Conservation (phyloP, 2,888 invertebrate species). For the Oeneis ivallda region DNA sequence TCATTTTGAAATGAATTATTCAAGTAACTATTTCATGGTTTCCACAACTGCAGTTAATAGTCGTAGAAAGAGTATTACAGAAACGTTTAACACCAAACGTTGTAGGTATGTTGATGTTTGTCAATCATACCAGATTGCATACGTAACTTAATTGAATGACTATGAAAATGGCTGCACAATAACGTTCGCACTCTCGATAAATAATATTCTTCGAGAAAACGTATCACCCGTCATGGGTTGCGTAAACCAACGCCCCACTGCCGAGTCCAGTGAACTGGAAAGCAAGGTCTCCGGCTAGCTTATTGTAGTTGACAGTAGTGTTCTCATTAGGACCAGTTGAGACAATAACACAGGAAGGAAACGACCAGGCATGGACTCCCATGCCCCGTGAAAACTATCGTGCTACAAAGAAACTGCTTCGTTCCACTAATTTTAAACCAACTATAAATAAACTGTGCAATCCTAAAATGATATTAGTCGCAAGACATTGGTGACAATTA, state of each 20-base stretch:
- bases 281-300: conserved; percentile 76
- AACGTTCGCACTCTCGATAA: conserved; percentile 20
- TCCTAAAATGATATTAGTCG: conserved; percentile 74
- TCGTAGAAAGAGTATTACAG: neutral
- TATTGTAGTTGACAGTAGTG: conserved; percentile 72
- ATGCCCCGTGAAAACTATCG: conserved; percentile 71
- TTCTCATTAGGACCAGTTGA: conserved; percentile 75
- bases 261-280: conserved; percentile 76
- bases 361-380: conserved; percentile 65
- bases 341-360: conserved; percentile 81
- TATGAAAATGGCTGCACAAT: conserved; percentile 19
- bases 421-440: conserved; percentile 74
- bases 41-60: neutral
- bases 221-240: conserved; percentile 68
- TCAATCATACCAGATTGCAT: conserved; percentile 16
- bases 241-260: conserved; percentile 71
- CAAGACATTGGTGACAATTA: conserved; percentile 58
- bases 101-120: conserved; percentile 1
- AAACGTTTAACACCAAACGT: neutral
- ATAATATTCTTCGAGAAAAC: conserved; percentile 57
- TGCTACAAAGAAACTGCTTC: conserved; percentile 60
- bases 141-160: conserved; percentile 22
- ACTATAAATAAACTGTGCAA: conserved; percentile 77
- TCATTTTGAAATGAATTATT: conserved; percentile 12
- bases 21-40: neutral